Conservation (phyloP, 2,797 vertebrate genomes). For the Epinephelus awoara region DNA sequence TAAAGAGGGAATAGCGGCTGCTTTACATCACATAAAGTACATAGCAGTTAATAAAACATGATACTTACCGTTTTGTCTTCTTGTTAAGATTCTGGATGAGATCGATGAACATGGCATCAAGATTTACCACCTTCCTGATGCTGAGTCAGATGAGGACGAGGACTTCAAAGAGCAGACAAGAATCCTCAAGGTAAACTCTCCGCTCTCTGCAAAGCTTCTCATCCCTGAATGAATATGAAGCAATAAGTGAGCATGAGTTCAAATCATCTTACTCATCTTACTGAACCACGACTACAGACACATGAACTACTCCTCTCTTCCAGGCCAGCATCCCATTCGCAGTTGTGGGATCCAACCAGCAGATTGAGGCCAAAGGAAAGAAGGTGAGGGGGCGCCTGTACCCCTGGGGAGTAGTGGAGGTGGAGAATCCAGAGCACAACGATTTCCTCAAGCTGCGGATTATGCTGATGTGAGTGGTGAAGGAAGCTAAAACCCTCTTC, state of each 20-base stretch:
- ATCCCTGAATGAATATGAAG: neutral
- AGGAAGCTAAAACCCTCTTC: neutral
- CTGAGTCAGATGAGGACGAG: constrained; percentile 97
- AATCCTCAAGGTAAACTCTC: constrained; percentile 92
- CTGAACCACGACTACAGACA: neutral
- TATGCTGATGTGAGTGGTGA: constrained; percentile 94
- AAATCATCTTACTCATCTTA: neutral
- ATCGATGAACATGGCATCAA: constrained; percentile 98
- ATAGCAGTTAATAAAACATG: neutral
- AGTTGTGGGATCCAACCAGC: constrained; percentile 97
- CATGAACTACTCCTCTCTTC: constrained; percentile 21
- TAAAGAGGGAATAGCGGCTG: neutral
- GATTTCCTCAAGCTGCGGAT: constrained; percentile 98
- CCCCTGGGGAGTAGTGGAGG: constrained; percentile 98
- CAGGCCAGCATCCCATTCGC: constrained; percentile 97
- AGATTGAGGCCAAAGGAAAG: constrained; percentile 99
- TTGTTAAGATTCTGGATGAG: constrained; percentile 93
- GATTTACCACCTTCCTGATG: constrained; percentile 97
- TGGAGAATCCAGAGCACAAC: constrained; percentile 98
- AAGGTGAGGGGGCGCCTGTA: constrained; percentile 98
- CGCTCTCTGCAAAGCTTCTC: neutral
- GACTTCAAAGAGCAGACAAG: constrained; percentile 98
- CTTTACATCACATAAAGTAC: neutral
- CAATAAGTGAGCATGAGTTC: no score
- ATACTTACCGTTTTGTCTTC: constrained; percentile 7